Percentiles rank a stretch among this genome's conserved stretches.
Conservation (phyloP, 2,888 invertebrate species). For the Metallyticus violacea region DNA sequence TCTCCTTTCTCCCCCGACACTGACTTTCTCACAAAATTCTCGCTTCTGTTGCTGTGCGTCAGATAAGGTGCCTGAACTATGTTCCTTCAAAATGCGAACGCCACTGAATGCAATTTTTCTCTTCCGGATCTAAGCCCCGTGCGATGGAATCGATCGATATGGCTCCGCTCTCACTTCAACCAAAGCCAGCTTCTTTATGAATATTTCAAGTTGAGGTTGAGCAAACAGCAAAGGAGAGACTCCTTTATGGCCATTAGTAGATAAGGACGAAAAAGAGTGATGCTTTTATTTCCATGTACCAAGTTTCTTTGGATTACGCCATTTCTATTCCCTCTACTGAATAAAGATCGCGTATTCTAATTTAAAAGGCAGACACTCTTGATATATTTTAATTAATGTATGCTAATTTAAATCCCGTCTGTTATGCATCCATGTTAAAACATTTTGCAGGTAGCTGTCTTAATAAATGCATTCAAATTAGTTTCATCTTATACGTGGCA, state of each 20-base stretch:
- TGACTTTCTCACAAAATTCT: neutral
- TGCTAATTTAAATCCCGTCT: neutral
- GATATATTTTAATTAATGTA: neutral
- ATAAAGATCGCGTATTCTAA: neutral
- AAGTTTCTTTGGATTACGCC: neutral
- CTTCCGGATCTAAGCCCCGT: neutral
- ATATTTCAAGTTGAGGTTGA: neutral
- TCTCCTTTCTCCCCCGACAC: no score
- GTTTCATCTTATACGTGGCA: no score
- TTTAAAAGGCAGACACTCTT: neutral
- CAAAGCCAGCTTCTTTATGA: constrained; percentile 11
- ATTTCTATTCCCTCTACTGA: neutral
- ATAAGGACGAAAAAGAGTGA: neutral
- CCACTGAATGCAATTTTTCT: neutral
- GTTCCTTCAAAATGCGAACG: neutral
- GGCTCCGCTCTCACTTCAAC: neutral
- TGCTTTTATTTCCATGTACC: neutral
- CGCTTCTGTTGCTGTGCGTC: neutral
- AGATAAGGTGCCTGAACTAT: neutral
- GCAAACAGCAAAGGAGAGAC: neutral
- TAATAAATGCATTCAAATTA: no score
- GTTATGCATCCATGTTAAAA: neutral
- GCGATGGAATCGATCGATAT: neutral
- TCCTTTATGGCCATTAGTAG: neutral
- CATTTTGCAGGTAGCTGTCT: neutral